A percentile compares a stretch with the other conserved stretches of the same genome.
These are phyloP conservation scores for Phortica magna DNA, from an alignment of 2,888 invertebrate species.

Conservation along the genomic window DNA sequence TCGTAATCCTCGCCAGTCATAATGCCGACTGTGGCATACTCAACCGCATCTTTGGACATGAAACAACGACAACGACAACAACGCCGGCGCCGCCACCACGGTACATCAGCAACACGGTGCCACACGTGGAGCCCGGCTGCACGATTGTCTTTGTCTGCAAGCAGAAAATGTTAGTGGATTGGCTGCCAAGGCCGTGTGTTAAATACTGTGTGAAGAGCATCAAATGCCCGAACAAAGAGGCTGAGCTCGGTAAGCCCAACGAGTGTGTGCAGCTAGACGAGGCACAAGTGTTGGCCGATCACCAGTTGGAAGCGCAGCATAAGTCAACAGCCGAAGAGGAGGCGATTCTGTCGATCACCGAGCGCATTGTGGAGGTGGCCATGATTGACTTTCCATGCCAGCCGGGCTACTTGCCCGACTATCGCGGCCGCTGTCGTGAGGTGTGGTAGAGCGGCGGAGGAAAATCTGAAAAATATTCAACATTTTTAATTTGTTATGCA, in stretches of 20 bases:
- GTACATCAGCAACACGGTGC: slow-evolving; percentile 61
- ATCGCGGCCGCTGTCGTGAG: slow-evolving; percentile 73
- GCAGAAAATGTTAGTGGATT: slow-evolving; percentile 60
- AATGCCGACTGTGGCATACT: slow-evolving; percentile 42
- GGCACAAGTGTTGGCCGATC: slow-evolving; percentile 52
- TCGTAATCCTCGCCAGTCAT: slow-evolving; percentile 26
- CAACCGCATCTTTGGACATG: slow-evolving; percentile 44
- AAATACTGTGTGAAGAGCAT: slow-evolving; percentile 69
- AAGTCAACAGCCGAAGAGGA: neutral
- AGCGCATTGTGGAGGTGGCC: slow-evolving; percentile 65
- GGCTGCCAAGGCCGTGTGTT: slow-evolving; percentile 61
- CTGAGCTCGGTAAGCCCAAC: slow-evolving; percentile 50
- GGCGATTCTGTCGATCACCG: slow-evolving; percentile 38
- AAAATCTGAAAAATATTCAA: neutral
- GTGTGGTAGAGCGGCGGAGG: slow-evolving; percentile 59
- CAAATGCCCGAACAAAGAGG: slow-evolving; percentile 56
- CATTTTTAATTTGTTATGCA: neutral
- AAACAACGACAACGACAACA: slow-evolving; percentile 38
- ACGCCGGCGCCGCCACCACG: slow-evolving; percentile 45
- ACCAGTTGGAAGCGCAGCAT: slow-evolving; percentile 27
- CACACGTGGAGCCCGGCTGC: slow-evolving; percentile 59
- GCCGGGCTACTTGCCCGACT: slow-evolving; percentile 74
- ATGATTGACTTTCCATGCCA: slow-evolving; percentile 76
- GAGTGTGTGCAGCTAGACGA: slow-evolving; percentile 70
- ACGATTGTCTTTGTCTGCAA: slow-evolving; percentile 58